These are phyloP conservation scores for Lagria hirta DNA, from an alignment of 2,888 invertebrate species.

Conservation along the genomic window DNA sequence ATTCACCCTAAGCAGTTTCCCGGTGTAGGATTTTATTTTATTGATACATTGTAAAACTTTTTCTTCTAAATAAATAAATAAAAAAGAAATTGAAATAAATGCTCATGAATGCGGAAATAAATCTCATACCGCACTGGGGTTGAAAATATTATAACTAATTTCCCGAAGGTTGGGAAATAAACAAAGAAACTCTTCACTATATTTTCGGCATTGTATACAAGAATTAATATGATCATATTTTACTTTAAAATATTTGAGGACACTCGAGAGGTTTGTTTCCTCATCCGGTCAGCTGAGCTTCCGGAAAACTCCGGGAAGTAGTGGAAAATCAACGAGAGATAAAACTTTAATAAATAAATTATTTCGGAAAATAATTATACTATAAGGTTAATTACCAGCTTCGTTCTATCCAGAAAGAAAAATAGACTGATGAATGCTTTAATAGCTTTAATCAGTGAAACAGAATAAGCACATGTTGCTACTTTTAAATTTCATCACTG, in stretches of 20 bases:
- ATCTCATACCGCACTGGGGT: constrained; percentile 7
- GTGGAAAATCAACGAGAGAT: too few relatives aligned
- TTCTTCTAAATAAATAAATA: constrained; percentile 27
- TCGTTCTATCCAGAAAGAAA: too few relatives aligned
- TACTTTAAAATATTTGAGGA: constrained; percentile 48
- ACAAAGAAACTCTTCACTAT: constrained; percentile 43
- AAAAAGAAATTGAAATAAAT: constrained; percentile 25
- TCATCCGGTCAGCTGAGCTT: constrained; percentile 49
- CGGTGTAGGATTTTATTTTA: constrained; percentile 43
- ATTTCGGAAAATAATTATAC: too few relatives aligned
- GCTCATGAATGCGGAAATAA: constrained; percentile 12
- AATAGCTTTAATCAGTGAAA: too few relatives aligned
- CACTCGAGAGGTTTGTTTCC: constrained; percentile 50
- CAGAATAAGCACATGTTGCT: too few relatives aligned
- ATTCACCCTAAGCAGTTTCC: constrained; percentile 41
- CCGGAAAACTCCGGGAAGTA: constrained; percentile 19
- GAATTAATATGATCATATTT: constrained; percentile 54
- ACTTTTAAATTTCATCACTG: too few relatives aligned
- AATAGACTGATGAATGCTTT: too few relatives aligned
- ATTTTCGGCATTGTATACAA: constrained; percentile 50
- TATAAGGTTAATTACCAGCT: too few relatives aligned
- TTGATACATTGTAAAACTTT: constrained; percentile 29
- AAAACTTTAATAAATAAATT: constrained; percentile 20
- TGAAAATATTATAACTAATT: constrained; percentile 42
- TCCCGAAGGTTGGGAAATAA: constrained; percentile 42